Base-by-base conservation (phyloP, 2,797 vertebrate species). In the Pristis pectinata region DNA sequence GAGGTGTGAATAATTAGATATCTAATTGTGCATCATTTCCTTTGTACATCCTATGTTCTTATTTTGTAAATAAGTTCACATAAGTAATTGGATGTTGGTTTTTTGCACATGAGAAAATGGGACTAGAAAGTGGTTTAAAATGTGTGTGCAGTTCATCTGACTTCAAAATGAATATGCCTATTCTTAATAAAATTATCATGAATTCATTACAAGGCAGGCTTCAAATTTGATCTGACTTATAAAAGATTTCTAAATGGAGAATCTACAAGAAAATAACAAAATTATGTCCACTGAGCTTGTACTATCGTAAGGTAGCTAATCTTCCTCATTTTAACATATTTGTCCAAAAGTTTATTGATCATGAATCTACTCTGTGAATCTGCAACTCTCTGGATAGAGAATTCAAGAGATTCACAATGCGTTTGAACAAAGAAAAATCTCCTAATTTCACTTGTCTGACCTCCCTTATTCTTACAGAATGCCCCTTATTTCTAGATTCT, bases 211-310 rank as follows among this genome's bases (percentile, higher is more conserved):
- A 85, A 24, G 44, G 5, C 49, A 1, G 44, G 30, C 9, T 13
- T 56, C 9, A 56, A 56, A 85, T 56, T 85, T 56, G 30, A 64
- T 85, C 49, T 85, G 82, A 27, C 24, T 34, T 56, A 82, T 56
- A 30, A 85, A 53, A 85, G 82, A 85, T 85, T 85, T 85, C 56
- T 85, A 85, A 56, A 85, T 85, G 24, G 49, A 85, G 9, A 64
- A 64, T 64, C 10, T 9, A 64, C 9, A n/a, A n/a, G n/a, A n/a
- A n/a, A n/a, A n/a, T n/a, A n/a, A n/a, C n/a, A n/a, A n/a, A n/a
- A n/a, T n/a, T n/a, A 49, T 64, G 61, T 1, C 15, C 15, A 64
- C 15, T 64, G 61, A 10, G 61, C 15, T 64, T 64, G 9, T 61
- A 64, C 15, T 64, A 64, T 64, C 61, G 64, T 9, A 64, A 64